Percentiles rank a stretch among this genome's conserved stretches.
Evolutionary conservation across 2,113 vertebrate genomes (phyloP).

Genomic region (Ceyx cyanopectus): DNA sequence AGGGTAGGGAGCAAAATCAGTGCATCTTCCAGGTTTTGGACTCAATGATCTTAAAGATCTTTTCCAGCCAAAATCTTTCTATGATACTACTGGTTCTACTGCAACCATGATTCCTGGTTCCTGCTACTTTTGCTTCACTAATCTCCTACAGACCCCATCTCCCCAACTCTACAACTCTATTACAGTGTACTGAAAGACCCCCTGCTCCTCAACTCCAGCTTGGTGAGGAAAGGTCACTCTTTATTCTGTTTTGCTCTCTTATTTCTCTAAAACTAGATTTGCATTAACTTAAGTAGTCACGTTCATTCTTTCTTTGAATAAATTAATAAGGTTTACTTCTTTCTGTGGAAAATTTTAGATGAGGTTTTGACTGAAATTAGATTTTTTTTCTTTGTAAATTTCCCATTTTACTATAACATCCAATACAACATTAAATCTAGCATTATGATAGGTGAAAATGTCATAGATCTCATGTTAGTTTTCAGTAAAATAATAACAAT

Average conservation of each 20-base stretch:
- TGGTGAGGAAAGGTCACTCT: not conserved
- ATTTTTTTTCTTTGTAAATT: not conserved
- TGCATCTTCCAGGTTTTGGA: not conserved
- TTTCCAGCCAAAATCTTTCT: no score
- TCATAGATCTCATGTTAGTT: not conserved
- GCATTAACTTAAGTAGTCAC: not conserved
- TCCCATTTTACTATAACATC: not conserved
- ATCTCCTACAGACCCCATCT: not conserved
- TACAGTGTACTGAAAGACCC: rapidly evolving
- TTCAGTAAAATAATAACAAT: not conserved
- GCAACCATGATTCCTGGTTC: not conserved
- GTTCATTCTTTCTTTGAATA: not conserved
- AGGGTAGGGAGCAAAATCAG: not conserved
- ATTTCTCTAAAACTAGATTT: not conserved
- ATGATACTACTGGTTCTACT: not conserved
- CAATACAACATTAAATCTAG: not conserved
- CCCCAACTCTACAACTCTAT: not conserved
- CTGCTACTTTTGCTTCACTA: not conserved
- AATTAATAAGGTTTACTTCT: not conserved
- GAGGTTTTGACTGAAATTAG: not conserved
- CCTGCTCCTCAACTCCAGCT: not conserved
- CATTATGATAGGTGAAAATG: not conserved
- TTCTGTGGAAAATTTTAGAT: not conserved
- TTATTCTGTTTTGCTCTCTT: not conserved
- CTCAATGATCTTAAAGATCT: no score